A percentile compares a stretch with the other conserved stretches of the same genome.
phyloP scores from a whole-genome alignment of 1,140 invertebrate species.

The Sarcophaga bullata region DNA sequence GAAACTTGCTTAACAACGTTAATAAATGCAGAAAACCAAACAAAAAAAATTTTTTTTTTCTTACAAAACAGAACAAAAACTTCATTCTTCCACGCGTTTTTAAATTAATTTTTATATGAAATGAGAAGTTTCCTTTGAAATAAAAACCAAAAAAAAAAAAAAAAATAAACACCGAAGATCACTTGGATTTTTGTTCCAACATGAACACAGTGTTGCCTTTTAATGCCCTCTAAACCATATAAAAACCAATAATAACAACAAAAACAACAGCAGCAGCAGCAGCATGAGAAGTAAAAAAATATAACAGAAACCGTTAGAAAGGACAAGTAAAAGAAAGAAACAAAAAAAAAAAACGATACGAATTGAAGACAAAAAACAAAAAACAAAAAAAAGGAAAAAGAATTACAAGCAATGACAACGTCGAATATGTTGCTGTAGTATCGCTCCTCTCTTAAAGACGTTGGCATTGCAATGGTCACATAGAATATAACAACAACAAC shows the following conservation, averaged over 20 bases:
- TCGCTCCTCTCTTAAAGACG: conserved; percentile 23
- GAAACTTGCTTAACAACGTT: too few relatives aligned
- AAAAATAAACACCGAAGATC: too few relatives aligned
- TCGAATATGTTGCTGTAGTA: conserved; percentile 8
- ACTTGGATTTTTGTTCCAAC: too few relatives aligned
- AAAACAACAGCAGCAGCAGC: neutral
- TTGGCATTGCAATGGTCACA: conserved; percentile 25
- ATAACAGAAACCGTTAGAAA: neutral
- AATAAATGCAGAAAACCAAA: too few relatives aligned
- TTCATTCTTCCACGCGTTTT: too few relatives aligned
- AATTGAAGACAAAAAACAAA: too few relatives aligned
- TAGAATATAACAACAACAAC: neutral
- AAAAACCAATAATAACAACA: neutral
- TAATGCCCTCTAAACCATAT: conserved; percentile 12
- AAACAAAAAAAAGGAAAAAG: neutral
- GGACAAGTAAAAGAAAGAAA: neutral
- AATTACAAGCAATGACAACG: neutral
- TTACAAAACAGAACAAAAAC: too few relatives aligned
- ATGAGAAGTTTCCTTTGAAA: too few relatives aligned
- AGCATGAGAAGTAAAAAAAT: neutral
- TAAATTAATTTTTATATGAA: too few relatives aligned
- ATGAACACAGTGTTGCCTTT: neutral
- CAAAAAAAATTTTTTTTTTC: too few relatives aligned
- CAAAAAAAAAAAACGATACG: too few relatives aligned
- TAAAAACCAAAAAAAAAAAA: too few relatives aligned